These are phyloP conservation scores for Pseudomugil tenellus DNA, from an alignment of 2,797 vertebrate species.

Conservation along the genomic window DNA sequence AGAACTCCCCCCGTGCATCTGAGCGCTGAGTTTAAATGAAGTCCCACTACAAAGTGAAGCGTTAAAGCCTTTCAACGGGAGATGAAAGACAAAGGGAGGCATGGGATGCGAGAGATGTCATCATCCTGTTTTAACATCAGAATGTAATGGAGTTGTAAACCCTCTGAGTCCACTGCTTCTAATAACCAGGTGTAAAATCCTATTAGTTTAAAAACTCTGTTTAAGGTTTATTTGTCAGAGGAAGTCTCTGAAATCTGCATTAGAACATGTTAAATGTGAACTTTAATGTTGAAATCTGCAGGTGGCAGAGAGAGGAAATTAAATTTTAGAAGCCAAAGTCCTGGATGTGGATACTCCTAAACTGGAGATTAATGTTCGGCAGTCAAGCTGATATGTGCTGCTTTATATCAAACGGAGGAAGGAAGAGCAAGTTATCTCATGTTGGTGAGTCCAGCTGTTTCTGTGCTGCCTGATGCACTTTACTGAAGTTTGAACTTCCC, in stretches of 20 bases:
- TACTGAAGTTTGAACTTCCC: slow-evolving; percentile 7
- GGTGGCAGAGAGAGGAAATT: slow-evolving; percentile 11
- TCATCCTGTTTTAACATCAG: slow-evolving; percentile 65
- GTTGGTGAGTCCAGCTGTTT: slow-evolving; percentile 16
- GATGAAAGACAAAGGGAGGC: slow-evolving; percentile 78
- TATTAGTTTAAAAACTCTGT: slow-evolving; percentile 13
- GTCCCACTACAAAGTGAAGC: slow-evolving; percentile 83
- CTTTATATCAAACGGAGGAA: slow-evolving; percentile 22
- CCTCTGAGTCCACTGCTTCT: slow-evolving; percentile 6
- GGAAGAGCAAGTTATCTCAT: slow-evolving; percentile 20
- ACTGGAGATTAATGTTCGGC: slow-evolving; percentile 18
- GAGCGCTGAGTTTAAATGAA: slow-evolving; percentile 79
- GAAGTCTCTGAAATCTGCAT: background rate
- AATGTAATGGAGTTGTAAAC: slow-evolving; percentile 38
- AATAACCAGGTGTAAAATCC: slow-evolving; percentile 25
- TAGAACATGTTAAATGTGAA: slow-evolving; percentile 7
- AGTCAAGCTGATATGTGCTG: background rate
- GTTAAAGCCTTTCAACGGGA: slow-evolving; percentile 82
- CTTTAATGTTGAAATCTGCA: slow-evolving; percentile 15
- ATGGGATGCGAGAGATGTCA: slow-evolving; percentile 43
- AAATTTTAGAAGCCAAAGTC: slow-evolving; percentile 14
- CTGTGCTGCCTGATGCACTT: slow-evolving; percentile 8
- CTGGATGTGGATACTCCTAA: slow-evolving; percentile 13
- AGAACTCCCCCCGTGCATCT: slow-evolving; percentile 71
- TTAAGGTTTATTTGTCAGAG: slow-evolving; percentile 3